phyloP scores from a whole-genome alignment of 2,888 invertebrate species.

The Tholera decimalis region DNA sequence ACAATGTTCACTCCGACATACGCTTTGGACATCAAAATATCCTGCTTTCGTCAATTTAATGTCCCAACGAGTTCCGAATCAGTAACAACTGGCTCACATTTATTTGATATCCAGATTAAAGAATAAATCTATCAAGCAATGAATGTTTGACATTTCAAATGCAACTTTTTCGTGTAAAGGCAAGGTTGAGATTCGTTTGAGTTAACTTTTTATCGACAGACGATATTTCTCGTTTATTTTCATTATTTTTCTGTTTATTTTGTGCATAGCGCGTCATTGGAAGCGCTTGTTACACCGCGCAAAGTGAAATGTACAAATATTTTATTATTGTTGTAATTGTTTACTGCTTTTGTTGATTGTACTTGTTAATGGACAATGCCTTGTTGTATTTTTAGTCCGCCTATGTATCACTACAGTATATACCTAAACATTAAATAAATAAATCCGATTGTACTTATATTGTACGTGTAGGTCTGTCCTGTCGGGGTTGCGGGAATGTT shows the following conservation, averaged over 20 bases:
- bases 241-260: slow-evolving; percentile 50
- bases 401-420: not conserved
- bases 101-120: slow-evolving; percentile 45
- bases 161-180: fast-evolving
- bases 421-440: not conserved
- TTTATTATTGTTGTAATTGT: slow-evolving; percentile 9
- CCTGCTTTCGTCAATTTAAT: slow-evolving; percentile 46
- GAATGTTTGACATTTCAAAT: slow-evolving; percentile 9
- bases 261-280: slow-evolving; percentile 50
- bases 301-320: slow-evolving; percentile 14
- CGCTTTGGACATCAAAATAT: slow-evolving; percentile 44
- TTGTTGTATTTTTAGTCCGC: too few species aligned
- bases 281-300: slow-evolving; percentile 39
- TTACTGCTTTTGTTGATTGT: slow-evolving; percentile 14
- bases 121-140: slow-evolving; percentile 25
- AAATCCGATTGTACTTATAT: not conserved
- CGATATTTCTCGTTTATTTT: slow-evolving; percentile 56
- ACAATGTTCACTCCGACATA: slow-evolving; percentile 24
- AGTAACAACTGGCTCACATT: slow-evolving; percentile 39
- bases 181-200: slow-evolving; percentile 20
- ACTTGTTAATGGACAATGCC: not conserved
- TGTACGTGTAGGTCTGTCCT: too few species aligned
- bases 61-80: slow-evolving; percentile 48
- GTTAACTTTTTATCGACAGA: slow-evolving; percentile 33
- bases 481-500: too few species aligned